These are phyloP conservation scores for Pseudomugil gertrudae DNA, from an alignment of 2,797 vertebrate species.

Conservation along the genomic window DNA sequence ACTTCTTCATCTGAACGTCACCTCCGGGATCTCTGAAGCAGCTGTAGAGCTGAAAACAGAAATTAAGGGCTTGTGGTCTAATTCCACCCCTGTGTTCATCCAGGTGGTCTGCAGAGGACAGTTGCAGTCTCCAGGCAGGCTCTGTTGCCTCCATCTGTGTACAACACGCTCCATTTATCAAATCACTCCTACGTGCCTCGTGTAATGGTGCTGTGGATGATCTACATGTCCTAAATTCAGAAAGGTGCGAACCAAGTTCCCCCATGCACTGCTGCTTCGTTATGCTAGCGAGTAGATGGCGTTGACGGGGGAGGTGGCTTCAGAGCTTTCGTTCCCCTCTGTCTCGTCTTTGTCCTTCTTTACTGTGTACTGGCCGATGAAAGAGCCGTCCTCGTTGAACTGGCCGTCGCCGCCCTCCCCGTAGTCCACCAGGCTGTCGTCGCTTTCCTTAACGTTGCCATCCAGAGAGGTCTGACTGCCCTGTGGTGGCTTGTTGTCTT, in stretches of 20 bases:
- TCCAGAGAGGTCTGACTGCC: constrained; percentile 97
- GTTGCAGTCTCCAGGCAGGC: constrained; percentile 48
- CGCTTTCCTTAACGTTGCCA: constrained; percentile 95
- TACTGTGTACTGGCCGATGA: constrained; percentile 98
- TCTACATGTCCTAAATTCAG: constrained; percentile 16
- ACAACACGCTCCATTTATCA: constrained; percentile 46
- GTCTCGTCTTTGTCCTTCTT: constrained; percentile 99
- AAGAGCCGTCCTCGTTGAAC: constrained; percentile 98
- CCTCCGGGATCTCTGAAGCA: constrained; percentile 24
- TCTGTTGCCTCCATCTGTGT: constrained; percentile 40
- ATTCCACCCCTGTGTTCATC: constrained; percentile 21
- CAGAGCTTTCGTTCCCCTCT: constrained; percentile 97
- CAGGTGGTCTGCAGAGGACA: constrained; percentile 33
- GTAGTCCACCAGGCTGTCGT: constrained; percentile 98
- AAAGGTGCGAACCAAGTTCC: constrained; percentile 10
- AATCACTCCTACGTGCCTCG: constrained; percentile 50
- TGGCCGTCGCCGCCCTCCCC: constrained; percentile 96
- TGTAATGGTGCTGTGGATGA: constrained; percentile 48
- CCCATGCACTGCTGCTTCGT: constrained; percentile 24
- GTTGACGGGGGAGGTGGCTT: constrained; percentile 97
- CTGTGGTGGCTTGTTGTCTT: constrained; percentile 98
- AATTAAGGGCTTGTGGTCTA: constrained; percentile 62
- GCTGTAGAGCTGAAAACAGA: constrained; percentile 43
- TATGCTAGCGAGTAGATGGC: constrained; percentile 97
- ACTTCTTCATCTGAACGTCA: constrained; percentile 46